Conservation (phyloP, 2,888 invertebrate genomes). For the Parnassius apollo region DNA sequence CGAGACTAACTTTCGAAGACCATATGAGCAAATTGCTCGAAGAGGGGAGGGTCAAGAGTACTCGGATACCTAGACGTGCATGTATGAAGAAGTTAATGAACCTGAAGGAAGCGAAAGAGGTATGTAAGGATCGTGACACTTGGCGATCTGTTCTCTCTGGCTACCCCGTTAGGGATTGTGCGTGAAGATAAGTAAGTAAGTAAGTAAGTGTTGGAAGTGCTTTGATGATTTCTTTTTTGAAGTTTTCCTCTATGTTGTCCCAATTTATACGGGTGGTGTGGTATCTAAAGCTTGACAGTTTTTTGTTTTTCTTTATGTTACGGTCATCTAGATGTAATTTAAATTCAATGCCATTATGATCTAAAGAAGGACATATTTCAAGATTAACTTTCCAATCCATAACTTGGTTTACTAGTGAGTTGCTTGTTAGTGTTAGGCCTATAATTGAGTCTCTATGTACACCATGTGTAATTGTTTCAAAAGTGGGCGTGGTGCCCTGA, state of each 20-base stretch:
- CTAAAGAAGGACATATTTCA: neutral
- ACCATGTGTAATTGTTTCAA: conserved; percentile 1
- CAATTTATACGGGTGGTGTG: neutral
- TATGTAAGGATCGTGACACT: no score
- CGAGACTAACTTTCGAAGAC: no score
- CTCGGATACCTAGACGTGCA: no score
- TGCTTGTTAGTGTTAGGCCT: neutral
- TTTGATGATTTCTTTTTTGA: neutral
- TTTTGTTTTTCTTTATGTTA: neutral
- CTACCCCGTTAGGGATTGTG: no score
- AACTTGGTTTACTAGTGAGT: neutral
- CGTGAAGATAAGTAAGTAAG: no score
- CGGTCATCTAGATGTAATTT: neutral
- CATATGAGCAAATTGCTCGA: no score
- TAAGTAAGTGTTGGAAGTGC: neutral
- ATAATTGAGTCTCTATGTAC: neutral
- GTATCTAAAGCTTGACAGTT: neutral
- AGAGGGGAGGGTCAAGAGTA: no score
- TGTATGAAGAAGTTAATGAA: no score
- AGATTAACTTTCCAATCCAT: neutral
- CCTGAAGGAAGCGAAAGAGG: no score
- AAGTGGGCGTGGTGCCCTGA: neutral
- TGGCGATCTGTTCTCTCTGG: no score
- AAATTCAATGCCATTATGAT: neutral
- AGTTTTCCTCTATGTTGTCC: neutral